These are phyloP conservation scores for Phalacrocorax aristotelis DNA, from an alignment of 2,113 vertebrate genomes.

Conservation along the genomic window DNA sequence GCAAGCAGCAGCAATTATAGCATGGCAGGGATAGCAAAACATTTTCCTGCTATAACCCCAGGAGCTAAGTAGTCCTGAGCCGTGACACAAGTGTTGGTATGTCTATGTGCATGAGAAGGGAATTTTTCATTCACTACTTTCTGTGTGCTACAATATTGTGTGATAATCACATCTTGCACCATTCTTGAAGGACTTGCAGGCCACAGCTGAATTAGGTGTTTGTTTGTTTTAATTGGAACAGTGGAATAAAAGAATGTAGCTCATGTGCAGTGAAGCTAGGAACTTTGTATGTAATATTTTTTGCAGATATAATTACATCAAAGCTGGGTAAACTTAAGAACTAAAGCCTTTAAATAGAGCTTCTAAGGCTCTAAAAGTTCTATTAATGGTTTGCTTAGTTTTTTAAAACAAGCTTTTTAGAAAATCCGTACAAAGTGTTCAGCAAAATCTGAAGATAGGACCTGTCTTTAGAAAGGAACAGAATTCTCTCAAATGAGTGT, in stretches of 20 bases:
- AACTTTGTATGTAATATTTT: background rate
- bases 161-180: background rate
- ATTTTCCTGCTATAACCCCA: background rate
- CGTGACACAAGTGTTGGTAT: background rate
- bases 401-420: background rate
- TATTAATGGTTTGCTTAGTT: background rate
- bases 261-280: background rate
- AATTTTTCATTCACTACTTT: background rate
- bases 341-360: background rate
- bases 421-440: background rate
- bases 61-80: background rate
- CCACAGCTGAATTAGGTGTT: background rate
- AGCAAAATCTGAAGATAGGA: background rate
- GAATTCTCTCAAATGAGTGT: background rate
- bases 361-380: background rate
- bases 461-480: background rate
- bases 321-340: background rate
- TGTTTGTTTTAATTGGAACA: background rate
- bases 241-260: background rate
- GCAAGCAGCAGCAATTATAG: background rate
- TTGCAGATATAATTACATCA: background rate
- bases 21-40: background rate
- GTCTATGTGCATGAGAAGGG: background rate
- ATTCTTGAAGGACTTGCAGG: background rate
- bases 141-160: background rate